Base-by-base conservation (phyloP, 1,140 invertebrate genomes). In the Cydia splendana region DNA sequence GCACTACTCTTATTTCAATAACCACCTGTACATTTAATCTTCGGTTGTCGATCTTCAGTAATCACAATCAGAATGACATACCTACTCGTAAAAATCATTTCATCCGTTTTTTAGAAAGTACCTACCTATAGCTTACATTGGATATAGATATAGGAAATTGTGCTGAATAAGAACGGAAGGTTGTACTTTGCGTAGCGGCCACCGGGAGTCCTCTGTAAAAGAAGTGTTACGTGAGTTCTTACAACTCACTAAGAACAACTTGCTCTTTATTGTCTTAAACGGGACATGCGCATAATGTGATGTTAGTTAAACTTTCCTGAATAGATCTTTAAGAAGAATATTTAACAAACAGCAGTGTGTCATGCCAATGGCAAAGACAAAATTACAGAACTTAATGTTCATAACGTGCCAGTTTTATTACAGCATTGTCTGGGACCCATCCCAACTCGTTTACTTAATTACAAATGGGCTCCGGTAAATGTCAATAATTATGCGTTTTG, bases 1-100 rank as follows among this genome's bases (percentile, higher is more conserved):
- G 77, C 80, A 77, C 67, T 78, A 65, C 20, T 62, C 67, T 83
- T 28, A 20, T 20, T 42, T 42, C n/a, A 71, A 71, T 6, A 38
- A 18, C 13, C 30, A 71, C 15, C 13, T 42, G 30, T 9, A 0
- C 1, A 34, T 42, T 30, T 51, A 15, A 51, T 51, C 4, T 13
- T 51, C 48, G 42, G 9, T 12, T 45, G 42, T 45, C 42, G 12
- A 45, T 45, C 12, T 12, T 45, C 42, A 45, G 1, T 45, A 45
- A 5, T 45, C 24, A 1, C 0, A 45, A 38, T 38, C 34, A 38
- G 30, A 30, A 30, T 30, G 1, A 30, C 30, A 4, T 30, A 30
- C 42, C 9, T 45, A 45, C 9, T 45, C 42, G 12, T 45, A 45
- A 45, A 45, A 45, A 42, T 7, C 5, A 12, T 45, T 10, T 45